phyloP scores from a whole-genome alignment of 2,888 invertebrate species.

The Cristatella mucedo region DNA sequence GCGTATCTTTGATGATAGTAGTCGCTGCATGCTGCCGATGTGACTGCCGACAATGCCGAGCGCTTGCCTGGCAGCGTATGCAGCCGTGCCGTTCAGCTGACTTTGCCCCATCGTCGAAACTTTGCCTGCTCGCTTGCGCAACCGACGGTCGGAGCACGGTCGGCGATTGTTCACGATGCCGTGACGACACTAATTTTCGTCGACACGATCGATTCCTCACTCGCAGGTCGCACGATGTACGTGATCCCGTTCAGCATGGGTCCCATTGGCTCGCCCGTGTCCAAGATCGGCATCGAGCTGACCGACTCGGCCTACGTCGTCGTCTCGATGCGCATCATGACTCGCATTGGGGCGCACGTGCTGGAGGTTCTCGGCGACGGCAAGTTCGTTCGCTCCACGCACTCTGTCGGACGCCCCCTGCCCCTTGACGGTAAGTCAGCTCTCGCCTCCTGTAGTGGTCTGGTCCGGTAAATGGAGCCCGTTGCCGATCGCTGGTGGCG shows the following conservation, averaged over 20 bases:
- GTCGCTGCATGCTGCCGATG: no score
- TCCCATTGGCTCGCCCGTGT: conserved; percentile 19
- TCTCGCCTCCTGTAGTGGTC: no score
- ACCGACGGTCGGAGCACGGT: neutral
- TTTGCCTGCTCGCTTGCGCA: no score
- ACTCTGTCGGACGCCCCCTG: conserved; percentile 18
- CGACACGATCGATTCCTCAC: neutral
- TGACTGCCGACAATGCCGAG: no score
- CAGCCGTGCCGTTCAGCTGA: no score
- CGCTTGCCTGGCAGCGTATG: no score
- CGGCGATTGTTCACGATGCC: neutral
- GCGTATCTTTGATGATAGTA: no score
- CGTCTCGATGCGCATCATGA: conserved; percentile 21
- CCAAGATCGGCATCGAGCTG: conserved; percentile 20
- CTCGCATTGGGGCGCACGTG: conserved; percentile 15
- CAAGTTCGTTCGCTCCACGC: conserved; percentile 19
- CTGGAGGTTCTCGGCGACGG: conserved; percentile 14
- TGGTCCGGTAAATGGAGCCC: no score
- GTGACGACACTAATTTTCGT: neutral
- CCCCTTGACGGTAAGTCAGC: conserved; percentile 13
- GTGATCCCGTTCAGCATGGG: conserved; percentile 24
- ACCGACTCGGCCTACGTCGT: conserved; percentile 23
- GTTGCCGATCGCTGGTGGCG: no score
- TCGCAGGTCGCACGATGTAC: conserved; percentile 21
- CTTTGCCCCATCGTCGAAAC: no score